These are phyloP conservation scores for Euwallacea fornicatus DNA, from an alignment of 1,140 invertebrate species.

Conservation along the genomic window DNA sequence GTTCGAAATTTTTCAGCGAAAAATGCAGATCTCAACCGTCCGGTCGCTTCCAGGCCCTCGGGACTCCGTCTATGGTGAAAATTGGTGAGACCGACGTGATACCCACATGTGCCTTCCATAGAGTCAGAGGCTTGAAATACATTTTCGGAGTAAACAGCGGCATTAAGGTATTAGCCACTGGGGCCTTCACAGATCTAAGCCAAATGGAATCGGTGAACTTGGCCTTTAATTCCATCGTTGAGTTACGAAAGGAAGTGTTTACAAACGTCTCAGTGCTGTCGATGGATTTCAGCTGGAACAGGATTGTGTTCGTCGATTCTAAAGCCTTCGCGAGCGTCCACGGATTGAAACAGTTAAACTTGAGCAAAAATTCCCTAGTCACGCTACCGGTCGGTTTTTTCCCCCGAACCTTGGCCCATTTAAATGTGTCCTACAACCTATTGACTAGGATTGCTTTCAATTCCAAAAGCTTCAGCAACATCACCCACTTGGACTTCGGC, in stretches of 20 bases:
- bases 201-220: conserved; percentile 1
- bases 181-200: conserved; percentile 3
- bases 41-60: background rate
- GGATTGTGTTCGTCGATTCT: background rate
- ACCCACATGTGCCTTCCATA: conserved; percentile 14
- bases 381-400: background rate
- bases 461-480: background rate
- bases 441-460: conserved; percentile 2
- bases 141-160: conserved; percentile 16
- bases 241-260: conserved; percentile 8
- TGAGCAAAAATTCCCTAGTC: conserved; percentile 4
- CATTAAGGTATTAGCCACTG: conserved; percentile 8
- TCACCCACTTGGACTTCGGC: conserved; percentile 9
- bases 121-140: background rate
- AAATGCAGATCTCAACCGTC: background rate
- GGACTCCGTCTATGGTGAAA: background rate
- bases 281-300: conserved; percentile 16
- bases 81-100: conserved; percentile 3
- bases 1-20: background rate
- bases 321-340: background rate
- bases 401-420: background rate
- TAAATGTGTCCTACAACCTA: conserved; percentile 6
- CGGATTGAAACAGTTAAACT: conserved; percentile 3
- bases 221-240: conserved; percentile 6
- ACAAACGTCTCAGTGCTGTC: background rate